Evolutionary conservation across 2,797 vertebrate species (phyloP), one percentile per base, ranked within the genome.

Genomic region (Novumbra hubbsi): DNA sequence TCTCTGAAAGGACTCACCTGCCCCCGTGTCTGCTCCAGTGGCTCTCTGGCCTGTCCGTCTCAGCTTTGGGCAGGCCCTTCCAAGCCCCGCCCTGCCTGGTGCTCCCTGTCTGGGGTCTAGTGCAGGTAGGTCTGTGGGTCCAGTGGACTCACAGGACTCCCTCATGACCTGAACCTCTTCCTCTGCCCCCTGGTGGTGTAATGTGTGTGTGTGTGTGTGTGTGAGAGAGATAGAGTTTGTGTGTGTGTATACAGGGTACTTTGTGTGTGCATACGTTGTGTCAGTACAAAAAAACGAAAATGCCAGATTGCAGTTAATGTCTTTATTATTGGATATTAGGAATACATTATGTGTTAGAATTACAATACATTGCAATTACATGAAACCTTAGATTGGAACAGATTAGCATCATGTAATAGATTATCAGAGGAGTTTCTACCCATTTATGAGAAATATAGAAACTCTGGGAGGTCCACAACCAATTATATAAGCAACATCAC

Each of bases 401-500:
- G 19, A 60, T 60, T 3, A 60, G 55, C 55, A 27, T 24, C 55
- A 27, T 24, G 24, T 3, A 60, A 60, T 60, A 60, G 19, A 66
- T 81, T 85, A 85, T 81, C 84, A 86, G 82, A 84, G 83, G 89
- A 88, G 57, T 83, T 75, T 90, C 68, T 75, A 49, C 70, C 88
- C 83, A 90, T 76, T 86, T 82, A 83, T 74, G 82, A 89, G 88
- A 92, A 91, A 90, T 32, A 71, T 84, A 88, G 83, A 82, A 84
- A 80, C 91, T 90, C 86, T 50, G 74, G 90, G 92, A 89, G 86
- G 88, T 90, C 88, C 78, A 55, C 81, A 90, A 86, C 83, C 91
- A 93, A 93, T 92, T 93, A 92, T 92, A 92, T 89, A 89, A 89
- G 89, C 85, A 89, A 89, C 84, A 81, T 81, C 83, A 79, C 81